Base-by-base conservation (phyloP, 2,888 invertebrate species). In the Philonicus albiceps region DNA sequence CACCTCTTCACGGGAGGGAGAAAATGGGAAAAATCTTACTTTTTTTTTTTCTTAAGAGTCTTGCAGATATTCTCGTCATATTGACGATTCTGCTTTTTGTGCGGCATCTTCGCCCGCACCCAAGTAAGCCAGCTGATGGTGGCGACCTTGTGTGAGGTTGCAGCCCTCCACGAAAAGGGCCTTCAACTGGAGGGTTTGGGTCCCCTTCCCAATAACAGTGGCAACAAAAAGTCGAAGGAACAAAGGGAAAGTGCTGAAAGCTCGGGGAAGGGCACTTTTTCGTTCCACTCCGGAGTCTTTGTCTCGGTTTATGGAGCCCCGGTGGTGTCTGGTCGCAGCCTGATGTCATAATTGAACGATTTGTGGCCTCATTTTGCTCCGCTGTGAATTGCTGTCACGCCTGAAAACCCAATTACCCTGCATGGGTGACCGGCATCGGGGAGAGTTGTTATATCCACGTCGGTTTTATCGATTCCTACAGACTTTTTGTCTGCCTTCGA, bases 321-420 rank as follows among this genome's bases (percentile, higher is more conserved):
- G 55, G 19, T 34, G 19, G 55, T n/a, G 81, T 31, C 55, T 64
- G 80, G 49, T 27, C 53, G 55, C 55, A 34, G 55, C 55, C 64
- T 81, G 81, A 81, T 81, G 81, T 81, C 55, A 81, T 81, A 81
- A 81, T 81, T 81, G 81, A 43, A 81, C 81, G 81, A 81, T 81
- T 81, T 55, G 81, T 81, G 55, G 64, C 81, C 81, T 64, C 81
- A 81, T 81, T 81, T 81, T 37, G 55, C 22, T 81, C 16, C 81
- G 30, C 53, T 55, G 81, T 81, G 34, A 55, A 55, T 78, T 81
- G 64, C 19, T 8, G 81, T 55, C 55, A 81, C 64, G 81, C 64
- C 55, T 81, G 81, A 64, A 55, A 64, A 22, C 55, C 81, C 81
- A 55, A 81, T 81, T 81, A 81, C 81, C 55, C 11, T 11, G 37